Evolutionary conservation across 2,888 invertebrate species (phyloP).

Genomic region (Amblyjoppa fuscipennis): DNA sequence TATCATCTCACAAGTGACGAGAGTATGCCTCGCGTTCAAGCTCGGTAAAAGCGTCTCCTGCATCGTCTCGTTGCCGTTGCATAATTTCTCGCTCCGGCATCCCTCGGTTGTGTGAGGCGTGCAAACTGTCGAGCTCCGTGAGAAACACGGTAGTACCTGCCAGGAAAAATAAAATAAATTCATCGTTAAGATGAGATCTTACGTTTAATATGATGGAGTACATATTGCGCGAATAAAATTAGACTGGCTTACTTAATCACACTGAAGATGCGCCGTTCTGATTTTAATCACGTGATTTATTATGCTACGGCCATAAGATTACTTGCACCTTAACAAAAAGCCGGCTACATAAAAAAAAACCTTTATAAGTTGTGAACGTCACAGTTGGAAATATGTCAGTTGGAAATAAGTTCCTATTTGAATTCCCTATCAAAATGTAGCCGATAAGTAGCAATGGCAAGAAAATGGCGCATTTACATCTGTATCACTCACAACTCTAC

Average conservation of each 20-base stretch:
- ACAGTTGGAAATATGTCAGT: too few relatives aligned
- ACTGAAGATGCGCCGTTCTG: background rate
- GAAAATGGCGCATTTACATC: too few relatives aligned
- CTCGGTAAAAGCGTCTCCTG: conserved; percentile 88
- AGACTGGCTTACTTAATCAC: background rate
- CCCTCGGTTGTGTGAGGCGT: conserved; percentile 87
- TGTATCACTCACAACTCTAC: too few relatives aligned
- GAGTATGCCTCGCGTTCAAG: conserved; percentile 60
- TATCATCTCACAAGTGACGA: conserved; percentile 77
- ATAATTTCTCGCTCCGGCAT: conserved; percentile 89
- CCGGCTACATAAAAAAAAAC: too few relatives aligned
- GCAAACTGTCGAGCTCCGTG: conserved; percentile 82
- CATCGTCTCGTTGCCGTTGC: conserved; percentile 92
- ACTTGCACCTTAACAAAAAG: too few relatives aligned
- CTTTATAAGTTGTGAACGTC: too few relatives aligned
- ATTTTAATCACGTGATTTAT: background rate
- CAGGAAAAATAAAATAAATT: conserved; percentile 5
- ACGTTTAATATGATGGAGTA: background rate
- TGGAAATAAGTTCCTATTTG: background rate
- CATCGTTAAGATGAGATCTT: background rate
- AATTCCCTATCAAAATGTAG: background rate
- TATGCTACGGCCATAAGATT: too few relatives aligned
- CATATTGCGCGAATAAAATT: background rate
- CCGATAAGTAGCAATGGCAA: background rate
- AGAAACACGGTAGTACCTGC: conserved; percentile 82